phyloP scores from a whole-genome alignment of 2,888 invertebrate species.

The Nephrotoma guestfalica region DNA sequence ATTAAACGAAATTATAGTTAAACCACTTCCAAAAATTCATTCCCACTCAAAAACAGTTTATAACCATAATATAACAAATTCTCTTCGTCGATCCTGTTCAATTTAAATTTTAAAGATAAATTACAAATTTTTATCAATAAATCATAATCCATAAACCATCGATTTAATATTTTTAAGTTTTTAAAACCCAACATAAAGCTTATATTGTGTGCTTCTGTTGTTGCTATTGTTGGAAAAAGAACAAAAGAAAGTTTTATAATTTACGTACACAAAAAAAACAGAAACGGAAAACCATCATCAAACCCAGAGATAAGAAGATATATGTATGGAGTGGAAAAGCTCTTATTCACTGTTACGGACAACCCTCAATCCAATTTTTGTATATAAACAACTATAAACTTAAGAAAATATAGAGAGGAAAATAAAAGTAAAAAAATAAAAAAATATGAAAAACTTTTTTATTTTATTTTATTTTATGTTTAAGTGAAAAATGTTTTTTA shows the following conservation, averaged over 20 bases:
- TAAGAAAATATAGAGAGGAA: not conserved
- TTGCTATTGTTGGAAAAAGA: not conserved
- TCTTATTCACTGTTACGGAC: not conserved
- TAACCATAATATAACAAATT: not conserved
- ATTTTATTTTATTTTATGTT: not conserved
- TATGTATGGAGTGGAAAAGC: not conserved
- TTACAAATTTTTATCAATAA: not conserved
- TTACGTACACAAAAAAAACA: not conserved
- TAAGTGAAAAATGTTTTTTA: not conserved
- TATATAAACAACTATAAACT: not conserved
- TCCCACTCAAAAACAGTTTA: not conserved
- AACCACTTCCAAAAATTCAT: not conserved
- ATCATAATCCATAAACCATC: not conserved
- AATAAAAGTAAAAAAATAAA: not conserved
- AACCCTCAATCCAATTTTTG: not conserved
- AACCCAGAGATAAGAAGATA: not conserved
- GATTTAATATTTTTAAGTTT: not conserved
- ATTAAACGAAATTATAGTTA: not conserved
- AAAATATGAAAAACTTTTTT: not conserved
- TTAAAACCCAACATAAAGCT: not conserved
- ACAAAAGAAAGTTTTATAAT: not conserved
- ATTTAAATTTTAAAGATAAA: not conserved
- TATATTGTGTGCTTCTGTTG: too few relatives aligned
- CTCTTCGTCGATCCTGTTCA: not conserved
- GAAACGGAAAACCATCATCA: not conserved